Conservation (phyloP, 1,140 invertebrate species). For the Nephila pilipes region DNA sequence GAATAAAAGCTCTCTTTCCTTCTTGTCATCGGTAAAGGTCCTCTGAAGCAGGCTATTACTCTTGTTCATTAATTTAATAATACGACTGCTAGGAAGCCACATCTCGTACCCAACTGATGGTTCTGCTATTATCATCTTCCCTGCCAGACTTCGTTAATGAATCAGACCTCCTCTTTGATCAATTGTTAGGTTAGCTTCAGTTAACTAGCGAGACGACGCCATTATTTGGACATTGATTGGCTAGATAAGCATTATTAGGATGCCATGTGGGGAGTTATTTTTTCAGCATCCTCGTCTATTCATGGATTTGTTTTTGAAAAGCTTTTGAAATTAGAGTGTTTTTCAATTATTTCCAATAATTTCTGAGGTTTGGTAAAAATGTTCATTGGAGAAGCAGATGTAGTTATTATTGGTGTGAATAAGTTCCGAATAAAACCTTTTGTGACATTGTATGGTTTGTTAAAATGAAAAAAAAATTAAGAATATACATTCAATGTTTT, state of each 20-base stretch:
- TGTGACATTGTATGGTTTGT: no score
- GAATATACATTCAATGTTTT: no score
- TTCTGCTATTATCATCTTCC: conserved; percentile 32
- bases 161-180: conserved; percentile 33
- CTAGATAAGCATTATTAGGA: background rate
- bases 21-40: background rate
- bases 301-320: no score
- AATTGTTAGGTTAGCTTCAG: conserved; percentile 37
- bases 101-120: background rate
- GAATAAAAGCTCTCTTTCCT: conserved; percentile 7
- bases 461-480: no score
- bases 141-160: conserved; percentile 21
- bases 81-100: background rate
- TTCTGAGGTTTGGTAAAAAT: no score
- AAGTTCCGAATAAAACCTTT: no score
- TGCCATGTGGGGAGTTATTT: background rate
- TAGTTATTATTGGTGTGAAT: no score
- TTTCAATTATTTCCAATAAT: no score
- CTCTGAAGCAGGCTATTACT: conserved; percentile 4
- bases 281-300: background rate
- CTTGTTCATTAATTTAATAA: conserved; percentile 44
- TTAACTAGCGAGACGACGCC: background rate
- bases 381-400: no score
- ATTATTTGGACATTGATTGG: conserved; percentile 18
- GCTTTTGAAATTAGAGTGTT: no score